phyloP scores from a whole-genome alignment of 1,140 invertebrate species.

The Rhynchophorus ferrugineus region DNA sequence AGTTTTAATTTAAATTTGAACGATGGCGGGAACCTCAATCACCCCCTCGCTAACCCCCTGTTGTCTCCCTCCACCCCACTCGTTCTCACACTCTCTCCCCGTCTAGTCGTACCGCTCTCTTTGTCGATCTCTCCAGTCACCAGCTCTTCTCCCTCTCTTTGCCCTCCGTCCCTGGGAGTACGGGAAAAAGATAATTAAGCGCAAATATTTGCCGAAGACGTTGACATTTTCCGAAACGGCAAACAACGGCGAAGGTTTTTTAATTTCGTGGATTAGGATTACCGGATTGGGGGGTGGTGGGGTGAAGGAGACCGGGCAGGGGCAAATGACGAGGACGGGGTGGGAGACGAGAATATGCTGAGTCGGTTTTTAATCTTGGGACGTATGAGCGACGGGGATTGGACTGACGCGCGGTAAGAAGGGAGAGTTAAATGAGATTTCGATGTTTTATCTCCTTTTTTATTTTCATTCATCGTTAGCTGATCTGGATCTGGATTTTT shows the following conservation, averaged over 20 bases:
- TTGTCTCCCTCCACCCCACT: neutral
- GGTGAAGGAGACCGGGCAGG: too few species aligned
- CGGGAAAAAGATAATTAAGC: conserved; percentile 26
- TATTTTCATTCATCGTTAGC: too few species aligned
- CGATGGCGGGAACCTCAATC: conserved; percentile 2
- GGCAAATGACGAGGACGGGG: neutral
- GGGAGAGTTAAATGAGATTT: neutral
- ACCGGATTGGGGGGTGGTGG: too few species aligned
- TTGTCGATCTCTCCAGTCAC: neutral
- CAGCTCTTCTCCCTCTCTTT: too few species aligned
- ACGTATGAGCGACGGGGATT: too few species aligned
- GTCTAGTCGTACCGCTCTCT: neutral
- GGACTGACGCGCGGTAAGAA: conserved; percentile 1
- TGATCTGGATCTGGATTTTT: too few species aligned
- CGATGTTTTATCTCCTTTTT: neutral
- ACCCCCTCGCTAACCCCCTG: neutral
- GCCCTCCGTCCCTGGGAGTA: neutral
- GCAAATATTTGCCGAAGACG: conserved; percentile 27
- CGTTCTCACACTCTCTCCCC: neutral
- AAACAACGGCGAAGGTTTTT: conserved; percentile 10
- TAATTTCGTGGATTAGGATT: conserved; percentile 15
- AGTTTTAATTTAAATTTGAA: conserved; percentile 35
- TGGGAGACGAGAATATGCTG: neutral
- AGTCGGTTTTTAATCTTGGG: neutral
- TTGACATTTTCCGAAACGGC: conserved; percentile 13